A percentile compares a stretch with the other conserved stretches of the same genome.
Evolutionary conservation across 2,113 vertebrate genomes (phyloP).

Genomic region (Istiophorus platypterus): DNA sequence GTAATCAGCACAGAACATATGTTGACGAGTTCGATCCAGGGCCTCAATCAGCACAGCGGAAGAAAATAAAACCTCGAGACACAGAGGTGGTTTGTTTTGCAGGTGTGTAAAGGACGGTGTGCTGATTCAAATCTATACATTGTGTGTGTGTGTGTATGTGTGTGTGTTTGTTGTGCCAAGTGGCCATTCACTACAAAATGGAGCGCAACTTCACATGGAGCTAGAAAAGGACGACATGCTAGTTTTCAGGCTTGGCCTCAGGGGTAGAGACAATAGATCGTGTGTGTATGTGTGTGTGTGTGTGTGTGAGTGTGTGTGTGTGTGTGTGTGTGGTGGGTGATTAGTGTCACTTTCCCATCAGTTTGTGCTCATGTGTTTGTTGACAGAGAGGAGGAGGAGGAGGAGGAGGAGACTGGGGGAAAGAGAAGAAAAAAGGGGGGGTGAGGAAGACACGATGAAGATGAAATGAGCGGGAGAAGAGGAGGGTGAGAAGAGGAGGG

Average conservation of each 20-base stretch:
- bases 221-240: conserved; percentile 61
- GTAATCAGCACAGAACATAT: not conserved
- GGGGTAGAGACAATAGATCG: not conserved
- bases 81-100: not conserved
- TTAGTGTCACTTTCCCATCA: conserved; percentile 9
- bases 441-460: not conserved
- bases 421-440: not conserved
- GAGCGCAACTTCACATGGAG: conserved; percentile 41
- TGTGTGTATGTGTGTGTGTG: not conserved
- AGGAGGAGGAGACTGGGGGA: not conserved
- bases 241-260: conserved; percentile 44
- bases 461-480: not conserved
- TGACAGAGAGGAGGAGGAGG: not conserved
- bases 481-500: not conserved
- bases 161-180: conserved; percentile 43
- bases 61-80: not conserved
- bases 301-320: not conserved
- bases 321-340: not conserved
- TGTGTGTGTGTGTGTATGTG: conserved; percentile 13
- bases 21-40: not conserved
- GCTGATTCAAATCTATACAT: not conserved
- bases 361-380: not conserved
- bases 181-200: conserved; percentile 69
- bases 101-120: not conserved
- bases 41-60: too few species aligned